Evolutionary conservation across 2,797 vertebrate genomes (phyloP).

Genomic region (Tinamus major): DNA sequence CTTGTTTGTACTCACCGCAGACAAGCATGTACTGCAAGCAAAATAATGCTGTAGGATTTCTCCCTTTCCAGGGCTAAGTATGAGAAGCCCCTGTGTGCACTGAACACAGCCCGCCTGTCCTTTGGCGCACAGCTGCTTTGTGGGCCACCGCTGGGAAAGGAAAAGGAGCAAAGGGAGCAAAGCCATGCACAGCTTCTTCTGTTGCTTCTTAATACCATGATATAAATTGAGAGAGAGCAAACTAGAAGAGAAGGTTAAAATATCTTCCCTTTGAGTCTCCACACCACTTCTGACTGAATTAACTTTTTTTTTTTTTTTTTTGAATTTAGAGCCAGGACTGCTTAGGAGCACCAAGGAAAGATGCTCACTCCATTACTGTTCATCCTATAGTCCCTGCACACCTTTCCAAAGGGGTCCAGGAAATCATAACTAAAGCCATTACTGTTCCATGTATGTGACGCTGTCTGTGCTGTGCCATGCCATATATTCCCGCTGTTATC

Average conservation of each 20-base stretch:
- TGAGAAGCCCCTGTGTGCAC: not conserved
- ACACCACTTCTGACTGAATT: not conserved
- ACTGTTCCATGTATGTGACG: not conserved
- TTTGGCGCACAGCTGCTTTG: not conserved
- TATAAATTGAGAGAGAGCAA: not conserved
- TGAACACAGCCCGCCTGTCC: not conserved
- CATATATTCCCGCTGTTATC: not conserved
- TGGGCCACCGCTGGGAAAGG: not conserved
- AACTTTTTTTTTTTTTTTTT: not conserved
- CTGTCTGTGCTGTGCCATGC: not conserved
- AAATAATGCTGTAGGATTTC: not conserved
- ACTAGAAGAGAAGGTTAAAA: accelerated
- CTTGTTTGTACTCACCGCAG: not conserved
- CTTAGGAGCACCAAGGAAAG: not conserved
- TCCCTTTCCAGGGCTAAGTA: not conserved
- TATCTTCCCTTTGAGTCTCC: not conserved
- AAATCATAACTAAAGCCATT: not conserved
- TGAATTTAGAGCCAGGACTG: not conserved
- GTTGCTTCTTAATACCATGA: not conserved
- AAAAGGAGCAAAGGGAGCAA: not conserved
- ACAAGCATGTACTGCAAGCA: not conserved
- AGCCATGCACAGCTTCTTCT: not conserved
- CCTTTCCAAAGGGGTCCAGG: not conserved
- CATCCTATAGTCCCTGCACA: not conserved
- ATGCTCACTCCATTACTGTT: not conserved